Conservation (phyloP, 2,888 invertebrate genomes). For the Ophion obscuratus region DNA sequence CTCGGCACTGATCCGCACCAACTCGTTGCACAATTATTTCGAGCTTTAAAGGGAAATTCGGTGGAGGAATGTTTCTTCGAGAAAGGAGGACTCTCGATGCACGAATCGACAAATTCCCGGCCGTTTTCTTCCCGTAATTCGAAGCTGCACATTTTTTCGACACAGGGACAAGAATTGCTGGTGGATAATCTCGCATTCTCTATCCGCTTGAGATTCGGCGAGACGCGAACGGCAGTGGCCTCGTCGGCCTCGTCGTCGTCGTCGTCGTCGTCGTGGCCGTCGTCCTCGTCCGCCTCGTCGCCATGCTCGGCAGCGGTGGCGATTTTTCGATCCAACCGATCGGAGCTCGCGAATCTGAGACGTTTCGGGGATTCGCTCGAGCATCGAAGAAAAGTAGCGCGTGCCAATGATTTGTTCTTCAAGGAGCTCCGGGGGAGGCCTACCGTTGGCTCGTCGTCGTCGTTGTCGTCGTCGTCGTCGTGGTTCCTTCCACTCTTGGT, state of each 20-base stretch:
- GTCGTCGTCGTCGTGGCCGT: too few relatives aligned
- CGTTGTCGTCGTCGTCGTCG: too few relatives aligned
- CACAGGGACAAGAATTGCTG: conserved; percentile 90
- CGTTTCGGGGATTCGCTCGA: conserved; percentile 94
- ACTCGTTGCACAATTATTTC: conserved; percentile 68
- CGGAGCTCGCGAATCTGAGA: conserved; percentile 91
- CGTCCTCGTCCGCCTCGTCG: too few relatives aligned
- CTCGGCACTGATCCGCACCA: conserved; percentile 78
- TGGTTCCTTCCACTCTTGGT: too few relatives aligned
- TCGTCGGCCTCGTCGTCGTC: too few relatives aligned
- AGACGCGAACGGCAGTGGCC: conserved; percentile 80
- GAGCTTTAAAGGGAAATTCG: conserved; percentile 63
- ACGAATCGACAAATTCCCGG: not conserved
- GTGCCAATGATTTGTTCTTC: conserved; percentile 87
- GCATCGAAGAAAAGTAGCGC: conserved; percentile 85
- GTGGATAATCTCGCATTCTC: conserved; percentile 80
- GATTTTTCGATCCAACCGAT: conserved; percentile 87
- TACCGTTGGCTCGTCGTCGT: conserved; percentile 74
- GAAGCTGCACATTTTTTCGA: conserved; percentile 85
- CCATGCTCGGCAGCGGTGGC: conserved; percentile 74
- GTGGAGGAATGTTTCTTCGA: conserved; percentile 50
- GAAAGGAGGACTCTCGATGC: not conserved
- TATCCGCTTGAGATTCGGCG: conserved; percentile 70
- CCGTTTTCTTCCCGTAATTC: conserved; percentile 14
- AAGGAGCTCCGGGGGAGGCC: conserved; percentile 87